phyloP scores from a whole-genome alignment of 2,888 invertebrate species.

The Meteorus colon region DNA sequence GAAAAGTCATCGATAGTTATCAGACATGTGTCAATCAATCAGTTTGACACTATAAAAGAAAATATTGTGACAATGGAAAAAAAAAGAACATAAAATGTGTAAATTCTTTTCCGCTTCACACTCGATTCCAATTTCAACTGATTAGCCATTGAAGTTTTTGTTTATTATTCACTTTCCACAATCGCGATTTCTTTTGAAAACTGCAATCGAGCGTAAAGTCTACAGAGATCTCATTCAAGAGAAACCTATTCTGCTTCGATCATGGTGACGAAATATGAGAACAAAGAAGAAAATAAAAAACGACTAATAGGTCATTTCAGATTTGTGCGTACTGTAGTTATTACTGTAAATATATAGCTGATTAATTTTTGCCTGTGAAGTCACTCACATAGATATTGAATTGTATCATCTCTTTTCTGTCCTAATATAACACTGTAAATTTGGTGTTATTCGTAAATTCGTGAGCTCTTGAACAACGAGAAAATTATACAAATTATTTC shows the following conservation, averaged over 20 bases:
- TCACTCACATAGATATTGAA: no score
- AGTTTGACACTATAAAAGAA: neutral
- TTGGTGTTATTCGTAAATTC: no score
- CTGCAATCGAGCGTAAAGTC: slow-evolving; percentile 15
- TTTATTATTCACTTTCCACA: slow-evolving; percentile 31
- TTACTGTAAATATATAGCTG: slow-evolving; percentile 13
- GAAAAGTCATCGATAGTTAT: slow-evolving; percentile 10
- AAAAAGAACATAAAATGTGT: slow-evolving; percentile 33
- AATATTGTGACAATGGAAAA: slow-evolving; percentile 17
- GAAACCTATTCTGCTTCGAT: neutral
- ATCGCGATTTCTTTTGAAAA: slow-evolving; percentile 20
- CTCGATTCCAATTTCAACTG: slow-evolving; percentile 35
- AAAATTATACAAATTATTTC: no score
- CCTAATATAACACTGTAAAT: no score
- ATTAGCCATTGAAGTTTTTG: neutral
- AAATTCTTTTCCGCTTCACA: slow-evolving; percentile 37
- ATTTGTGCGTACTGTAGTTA: neutral
- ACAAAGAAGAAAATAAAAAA: neutral
- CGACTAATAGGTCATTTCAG: neutral
- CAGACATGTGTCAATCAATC: neutral
- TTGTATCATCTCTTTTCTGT: no score
- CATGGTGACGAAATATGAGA: neutral
- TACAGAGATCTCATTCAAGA: neutral
- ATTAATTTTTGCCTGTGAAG: neutral
- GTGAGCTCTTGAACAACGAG: no score